phyloP scores from a whole-genome alignment of 2,888 invertebrate species.

The Aphidius colemani region DNA sequence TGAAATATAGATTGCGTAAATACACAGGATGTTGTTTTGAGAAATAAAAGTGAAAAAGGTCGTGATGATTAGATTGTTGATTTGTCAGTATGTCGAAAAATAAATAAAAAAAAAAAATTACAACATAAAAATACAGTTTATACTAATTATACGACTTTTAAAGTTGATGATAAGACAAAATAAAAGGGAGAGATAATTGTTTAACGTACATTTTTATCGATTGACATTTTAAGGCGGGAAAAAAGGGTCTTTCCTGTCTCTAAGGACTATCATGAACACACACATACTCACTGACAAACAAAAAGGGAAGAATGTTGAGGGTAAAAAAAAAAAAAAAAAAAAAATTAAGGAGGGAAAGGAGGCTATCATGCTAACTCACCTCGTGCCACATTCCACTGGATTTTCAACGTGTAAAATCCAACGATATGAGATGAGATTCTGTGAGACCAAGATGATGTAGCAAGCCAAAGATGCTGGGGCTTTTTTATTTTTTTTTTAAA shows the following conservation, averaged over 20 bases:
- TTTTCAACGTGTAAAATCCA: slow-evolving; percentile 36
- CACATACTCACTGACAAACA: slow-evolving; percentile 1
- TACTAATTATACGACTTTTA: too few relatives aligned
- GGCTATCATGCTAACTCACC: slow-evolving; percentile 50
- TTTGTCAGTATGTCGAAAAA: too few relatives aligned
- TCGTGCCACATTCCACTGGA: slow-evolving; percentile 58
- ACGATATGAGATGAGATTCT: slow-evolving; percentile 31
- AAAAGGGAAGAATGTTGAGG: slow-evolving; percentile 15
- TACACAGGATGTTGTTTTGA: too few relatives aligned
- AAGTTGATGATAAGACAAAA: too few relatives aligned
- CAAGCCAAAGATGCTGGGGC: not conserved
- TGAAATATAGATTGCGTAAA: too few relatives aligned
- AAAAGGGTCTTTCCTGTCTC: slow-evolving; percentile 35
- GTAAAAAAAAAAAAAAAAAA: slow-evolving; percentile 19
- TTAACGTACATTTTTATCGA: slow-evolving; percentile 13
- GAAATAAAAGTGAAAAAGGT: too few relatives aligned
- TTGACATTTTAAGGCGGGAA: slow-evolving; percentile 9
- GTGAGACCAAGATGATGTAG: slow-evolving; percentile 27
- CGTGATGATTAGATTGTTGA: too few relatives aligned
- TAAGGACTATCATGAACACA: not conserved
- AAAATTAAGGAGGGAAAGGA: slow-evolving; percentile 29
- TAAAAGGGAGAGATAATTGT: not conserved
- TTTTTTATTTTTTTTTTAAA: too few relatives aligned
- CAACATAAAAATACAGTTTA: too few relatives aligned
- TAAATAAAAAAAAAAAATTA: too few relatives aligned